These are phyloP conservation scores for Allobates femoralis DNA, from an alignment of 2,797 vertebrate species.

Conservation along the genomic window DNA sequence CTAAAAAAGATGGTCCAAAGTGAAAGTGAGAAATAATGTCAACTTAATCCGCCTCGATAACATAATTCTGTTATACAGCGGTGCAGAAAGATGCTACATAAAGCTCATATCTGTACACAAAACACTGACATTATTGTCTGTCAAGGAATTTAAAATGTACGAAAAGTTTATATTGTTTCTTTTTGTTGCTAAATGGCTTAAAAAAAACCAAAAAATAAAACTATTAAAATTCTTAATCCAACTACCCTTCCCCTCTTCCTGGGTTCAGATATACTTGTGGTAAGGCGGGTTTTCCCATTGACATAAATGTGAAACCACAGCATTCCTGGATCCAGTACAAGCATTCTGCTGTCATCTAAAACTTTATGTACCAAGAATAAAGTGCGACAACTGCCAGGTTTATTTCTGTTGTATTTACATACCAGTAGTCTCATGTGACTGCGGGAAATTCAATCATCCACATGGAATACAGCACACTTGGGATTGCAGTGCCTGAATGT, in stretches of 20 bases:
- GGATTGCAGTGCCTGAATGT: not conserved
- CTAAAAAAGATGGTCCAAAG: too few species aligned
- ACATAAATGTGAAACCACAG: slow-evolving; percentile 2
- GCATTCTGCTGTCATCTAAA: not conserved
- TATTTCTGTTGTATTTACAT: slow-evolving; percentile 23
- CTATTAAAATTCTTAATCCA: too few species aligned
- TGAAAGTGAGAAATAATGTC: too few species aligned
- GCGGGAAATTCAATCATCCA: not conserved
- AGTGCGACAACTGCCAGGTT: slow-evolving; percentile 8
- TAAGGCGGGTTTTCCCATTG: not conserved
- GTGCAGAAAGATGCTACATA: not conserved
- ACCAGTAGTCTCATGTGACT: not conserved
- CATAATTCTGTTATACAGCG: not conserved
- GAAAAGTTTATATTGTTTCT: too few species aligned
- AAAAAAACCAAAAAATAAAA: too few species aligned
- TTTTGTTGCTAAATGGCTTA: too few species aligned
- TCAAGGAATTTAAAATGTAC: too few species aligned
- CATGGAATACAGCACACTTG: not conserved
- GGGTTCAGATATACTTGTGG: not conserved
- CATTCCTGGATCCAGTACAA: slow-evolving; percentile 5
- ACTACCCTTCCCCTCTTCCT: not conserved
- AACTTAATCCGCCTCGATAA: too few species aligned
- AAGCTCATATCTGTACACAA: too few species aligned
- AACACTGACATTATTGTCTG: too few species aligned
- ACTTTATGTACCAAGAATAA: not conserved